Percentiles rank a stretch among this genome's conserved stretches.
Conservation (phyloP, 2,888 invertebrate species). For the Colletes collaris region DNA sequence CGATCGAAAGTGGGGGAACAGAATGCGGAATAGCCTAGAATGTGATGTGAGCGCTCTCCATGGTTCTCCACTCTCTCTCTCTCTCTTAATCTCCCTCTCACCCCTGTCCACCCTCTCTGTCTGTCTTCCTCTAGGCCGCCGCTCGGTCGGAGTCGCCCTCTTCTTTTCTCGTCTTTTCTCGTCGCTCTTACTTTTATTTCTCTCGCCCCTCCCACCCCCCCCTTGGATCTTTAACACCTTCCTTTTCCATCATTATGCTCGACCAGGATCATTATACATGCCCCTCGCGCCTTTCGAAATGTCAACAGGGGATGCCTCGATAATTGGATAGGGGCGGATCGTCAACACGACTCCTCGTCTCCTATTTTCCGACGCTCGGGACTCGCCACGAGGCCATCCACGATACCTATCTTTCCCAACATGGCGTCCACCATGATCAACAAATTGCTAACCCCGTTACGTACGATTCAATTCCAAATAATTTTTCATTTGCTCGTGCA, state of each 20-base stretch:
- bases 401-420: too few species aligned
- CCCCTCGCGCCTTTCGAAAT: constrained; percentile 37
- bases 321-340: constrained; percentile 38
- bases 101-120: constrained; percentile 15
- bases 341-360: neutral
- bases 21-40: constrained; percentile 84
- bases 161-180: constrained; percentile 19
- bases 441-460: too few species aligned
- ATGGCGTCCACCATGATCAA: too few species aligned
- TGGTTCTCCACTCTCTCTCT: constrained; percentile 58
- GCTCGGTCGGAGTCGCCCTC: constrained; percentile 15
- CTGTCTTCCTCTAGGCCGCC: constrained; percentile 3
- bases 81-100: constrained; percentile 26
- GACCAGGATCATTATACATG: constrained; percentile 29
- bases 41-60: constrained; percentile 81
- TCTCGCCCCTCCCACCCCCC: constrained; percentile 23
- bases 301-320: constrained; percentile 35
- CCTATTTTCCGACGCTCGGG: too few species aligned
- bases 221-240: constrained; percentile 24
- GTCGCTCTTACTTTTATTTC: constrained; percentile 9
- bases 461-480: too few species aligned
- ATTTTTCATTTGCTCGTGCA: too few species aligned
- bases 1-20: constrained; percentile 80
- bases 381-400: too few species aligned
- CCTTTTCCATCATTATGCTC: constrained; percentile 26